These are phyloP conservation scores for Leptinotarsa juncta DNA, from an alignment of 2,888 invertebrate genomes.

Conservation along the genomic window DNA sequence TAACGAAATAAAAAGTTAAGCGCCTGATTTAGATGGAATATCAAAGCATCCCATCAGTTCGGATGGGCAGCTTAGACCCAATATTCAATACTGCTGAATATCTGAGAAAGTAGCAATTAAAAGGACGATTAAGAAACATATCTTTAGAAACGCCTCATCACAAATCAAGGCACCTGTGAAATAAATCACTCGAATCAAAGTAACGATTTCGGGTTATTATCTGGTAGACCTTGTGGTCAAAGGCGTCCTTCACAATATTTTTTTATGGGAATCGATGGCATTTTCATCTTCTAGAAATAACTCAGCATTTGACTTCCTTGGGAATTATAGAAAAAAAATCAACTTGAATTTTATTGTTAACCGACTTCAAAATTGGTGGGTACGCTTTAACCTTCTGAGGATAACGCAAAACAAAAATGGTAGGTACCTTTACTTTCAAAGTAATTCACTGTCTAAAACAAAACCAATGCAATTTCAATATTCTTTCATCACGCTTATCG, in stretches of 20 bases:
- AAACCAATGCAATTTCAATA: too few species aligned
- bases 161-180: constrained; percentile 63
- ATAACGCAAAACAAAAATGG: too few species aligned
- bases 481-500: too few species aligned
- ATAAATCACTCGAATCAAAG: constrained; percentile 59
- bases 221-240: constrained; percentile 49
- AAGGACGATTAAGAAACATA: constrained; percentile 62
- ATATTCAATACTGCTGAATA: constrained; percentile 39
- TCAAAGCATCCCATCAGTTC: constrained; percentile 48
- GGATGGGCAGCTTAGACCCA: constrained; percentile 16
- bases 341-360: too few species aligned
- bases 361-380: too few species aligned
- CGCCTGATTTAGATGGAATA: constrained; percentile 51
- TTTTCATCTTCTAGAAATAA: too few species aligned
- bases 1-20: constrained; percentile 37
- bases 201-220: constrained; percentile 53
- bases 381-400: too few species aligned
- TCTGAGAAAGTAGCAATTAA: constrained; percentile 62
- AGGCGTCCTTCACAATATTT: constrained; percentile 14
- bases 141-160: constrained; percentile 61
- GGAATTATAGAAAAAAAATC: too few species aligned
- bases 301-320: too few species aligned
- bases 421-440: too few species aligned
- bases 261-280: neutral
- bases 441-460: too few species aligned